These are phyloP conservation scores for Numenius phaeopus DNA, from an alignment of 2,797 vertebrate genomes.

Conservation along the genomic window DNA sequence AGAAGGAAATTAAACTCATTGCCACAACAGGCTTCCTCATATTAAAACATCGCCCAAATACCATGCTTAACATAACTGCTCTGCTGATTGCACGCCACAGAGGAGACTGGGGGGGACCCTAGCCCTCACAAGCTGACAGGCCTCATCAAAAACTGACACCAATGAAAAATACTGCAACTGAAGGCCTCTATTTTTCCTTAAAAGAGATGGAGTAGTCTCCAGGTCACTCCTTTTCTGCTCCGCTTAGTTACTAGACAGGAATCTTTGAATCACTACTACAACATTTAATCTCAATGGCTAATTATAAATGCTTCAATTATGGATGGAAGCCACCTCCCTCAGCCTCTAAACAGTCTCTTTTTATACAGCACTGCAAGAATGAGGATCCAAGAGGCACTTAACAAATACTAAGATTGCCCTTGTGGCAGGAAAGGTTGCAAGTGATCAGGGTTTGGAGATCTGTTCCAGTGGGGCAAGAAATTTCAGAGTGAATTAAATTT, in stretches of 20 bases:
- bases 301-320: neutral
- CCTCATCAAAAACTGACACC: neutral
- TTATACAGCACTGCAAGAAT: neutral
- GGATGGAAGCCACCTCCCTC: neutral
- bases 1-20: neutral
- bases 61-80: neutral
- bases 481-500: neutral
- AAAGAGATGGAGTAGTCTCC: neutral
- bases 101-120: neutral
- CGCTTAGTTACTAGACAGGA: neutral
- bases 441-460: neutral
- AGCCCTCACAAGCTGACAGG: neutral
- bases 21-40: neutral
- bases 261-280: neutral
- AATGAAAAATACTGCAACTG: neutral
- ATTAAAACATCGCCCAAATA: neutral
- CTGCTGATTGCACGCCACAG: neutral
- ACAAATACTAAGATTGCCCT: neutral
- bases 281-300: neutral
- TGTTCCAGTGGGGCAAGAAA: neutral
- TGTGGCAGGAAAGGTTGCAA: neutral
- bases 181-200: neutral
- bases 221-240: neutral
- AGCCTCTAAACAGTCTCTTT: neutral
- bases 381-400: neutral